Evolutionary conservation across 2,113 vertebrate species (phyloP).

Genomic region (Ptilonorhynchus violaceus): DNA sequence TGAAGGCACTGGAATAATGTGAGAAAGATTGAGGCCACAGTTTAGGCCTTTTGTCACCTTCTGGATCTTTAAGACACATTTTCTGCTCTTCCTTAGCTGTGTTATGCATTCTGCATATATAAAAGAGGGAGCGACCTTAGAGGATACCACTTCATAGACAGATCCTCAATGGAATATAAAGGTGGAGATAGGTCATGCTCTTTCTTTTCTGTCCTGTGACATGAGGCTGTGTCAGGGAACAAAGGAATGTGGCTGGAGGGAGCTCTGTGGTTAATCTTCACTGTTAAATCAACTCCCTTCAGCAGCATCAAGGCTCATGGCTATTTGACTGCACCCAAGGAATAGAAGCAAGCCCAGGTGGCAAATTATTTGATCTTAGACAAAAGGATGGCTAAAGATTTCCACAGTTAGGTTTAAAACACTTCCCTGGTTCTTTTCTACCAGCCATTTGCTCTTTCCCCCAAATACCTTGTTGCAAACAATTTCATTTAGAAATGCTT

Average conservation of each 20-base stretch:
- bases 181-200: background rate
- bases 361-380: background rate
- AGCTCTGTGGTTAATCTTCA: background rate
- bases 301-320: background rate
- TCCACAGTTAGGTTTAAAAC: background rate
- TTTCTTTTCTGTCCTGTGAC: background rate
- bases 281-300: background rate
- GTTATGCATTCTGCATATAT: background rate
- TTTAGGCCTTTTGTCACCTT: background rate
- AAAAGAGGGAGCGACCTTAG: background rate
- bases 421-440: background rate
- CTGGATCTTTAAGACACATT: background rate
- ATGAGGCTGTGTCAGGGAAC: background rate
- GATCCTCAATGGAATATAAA: background rate
- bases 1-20: background rate
- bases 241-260: background rate
- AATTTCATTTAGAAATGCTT: background rate
- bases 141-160: background rate
- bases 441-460: background rate
- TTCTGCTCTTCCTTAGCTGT: background rate
- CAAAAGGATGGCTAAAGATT: background rate
- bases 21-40: background rate
- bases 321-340: background rate
- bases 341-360: background rate
- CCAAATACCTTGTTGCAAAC: background rate